Percentiles rank a stretch among this genome's conserved stretches.
These are phyloP conservation scores for Clarias magur DNA, from an alignment of 2,113 vertebrate species.

Conservation along the genomic window DNA sequence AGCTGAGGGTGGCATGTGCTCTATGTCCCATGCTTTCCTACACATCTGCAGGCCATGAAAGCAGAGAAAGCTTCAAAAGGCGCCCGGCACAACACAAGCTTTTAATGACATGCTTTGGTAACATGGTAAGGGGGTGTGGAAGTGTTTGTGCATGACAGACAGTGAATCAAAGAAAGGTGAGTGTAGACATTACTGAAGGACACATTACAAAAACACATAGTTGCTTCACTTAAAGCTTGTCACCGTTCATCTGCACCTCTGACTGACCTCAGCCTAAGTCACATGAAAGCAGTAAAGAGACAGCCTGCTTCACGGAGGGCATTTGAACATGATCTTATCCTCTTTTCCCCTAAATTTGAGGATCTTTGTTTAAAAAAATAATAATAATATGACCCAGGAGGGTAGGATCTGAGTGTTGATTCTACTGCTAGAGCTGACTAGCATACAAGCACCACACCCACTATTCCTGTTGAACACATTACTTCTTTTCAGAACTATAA, in stretches of 20 bases:
- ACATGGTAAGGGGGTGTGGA: conserved; percentile 1
- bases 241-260: background rate
- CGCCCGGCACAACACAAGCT: background rate
- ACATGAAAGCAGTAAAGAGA: background rate
- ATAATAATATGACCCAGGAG: background rate
- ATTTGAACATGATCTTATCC: background rate
- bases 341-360: background rate
- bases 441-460: conserved; percentile 3
- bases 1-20: background rate
- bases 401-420: conserved; percentile 1
- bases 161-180: background rate
- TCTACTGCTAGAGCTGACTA: background rate
- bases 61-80: conserved; percentile 8
- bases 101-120: conserved; percentile 24
- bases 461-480: conserved; percentile 13
- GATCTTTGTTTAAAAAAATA: background rate
- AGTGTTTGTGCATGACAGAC: background rate
- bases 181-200: background rate
- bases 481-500: background rate
- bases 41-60: conserved; percentile 35
- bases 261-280: background rate
- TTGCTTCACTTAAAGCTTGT: background rate
- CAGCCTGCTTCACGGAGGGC: background rate
- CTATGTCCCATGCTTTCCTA: background rate
- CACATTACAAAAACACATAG: too few relatives aligned